Evolutionary conservation across 2,888 invertebrate species (phyloP).

Genomic region (Neoaliturus tenellus): DNA sequence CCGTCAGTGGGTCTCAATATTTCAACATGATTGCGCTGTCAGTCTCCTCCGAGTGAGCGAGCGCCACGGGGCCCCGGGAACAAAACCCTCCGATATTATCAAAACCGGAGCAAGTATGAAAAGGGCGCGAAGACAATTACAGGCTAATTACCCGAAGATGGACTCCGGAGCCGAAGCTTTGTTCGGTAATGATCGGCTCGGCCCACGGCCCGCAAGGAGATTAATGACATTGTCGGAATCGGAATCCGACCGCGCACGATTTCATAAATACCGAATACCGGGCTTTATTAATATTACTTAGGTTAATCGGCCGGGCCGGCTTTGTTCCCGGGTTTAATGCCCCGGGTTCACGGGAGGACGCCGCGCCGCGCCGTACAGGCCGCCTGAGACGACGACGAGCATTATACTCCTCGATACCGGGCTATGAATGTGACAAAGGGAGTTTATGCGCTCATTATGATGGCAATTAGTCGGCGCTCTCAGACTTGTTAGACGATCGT

Average conservation of each 20-base stretch:
- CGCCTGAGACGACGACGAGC: not conserved
- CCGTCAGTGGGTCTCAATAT: constrained; percentile 24
- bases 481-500: constrained; percentile 43
- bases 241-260: constrained; percentile 42
- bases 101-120: constrained; percentile 52
- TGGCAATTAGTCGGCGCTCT: not conserved
- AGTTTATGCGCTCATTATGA: constrained; percentile 31
- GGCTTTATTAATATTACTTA: constrained; percentile 42
- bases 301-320: not conserved
- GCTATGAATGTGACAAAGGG: constrained; percentile 46
- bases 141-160: constrained; percentile 47
- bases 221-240: constrained; percentile 4
- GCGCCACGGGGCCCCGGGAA: constrained; percentile 5
- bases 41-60: not conserved
- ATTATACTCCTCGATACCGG: not conserved
- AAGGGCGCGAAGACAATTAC: constrained; percentile 54
- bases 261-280: constrained; percentile 47
- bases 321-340: constrained; percentile 12
- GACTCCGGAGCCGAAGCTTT: constrained; percentile 44
- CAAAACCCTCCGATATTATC: constrained; percentile 38
- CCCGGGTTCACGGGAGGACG: not conserved
- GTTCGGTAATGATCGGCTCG: constrained; percentile 29
- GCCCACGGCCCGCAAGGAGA: not conserved
- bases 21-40: constrained; percentile 51
- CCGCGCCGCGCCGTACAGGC: not conserved